Evolutionary conservation across 1,140 invertebrate genomes (phyloP).

Genomic region (Drosophila busckii): DNA sequence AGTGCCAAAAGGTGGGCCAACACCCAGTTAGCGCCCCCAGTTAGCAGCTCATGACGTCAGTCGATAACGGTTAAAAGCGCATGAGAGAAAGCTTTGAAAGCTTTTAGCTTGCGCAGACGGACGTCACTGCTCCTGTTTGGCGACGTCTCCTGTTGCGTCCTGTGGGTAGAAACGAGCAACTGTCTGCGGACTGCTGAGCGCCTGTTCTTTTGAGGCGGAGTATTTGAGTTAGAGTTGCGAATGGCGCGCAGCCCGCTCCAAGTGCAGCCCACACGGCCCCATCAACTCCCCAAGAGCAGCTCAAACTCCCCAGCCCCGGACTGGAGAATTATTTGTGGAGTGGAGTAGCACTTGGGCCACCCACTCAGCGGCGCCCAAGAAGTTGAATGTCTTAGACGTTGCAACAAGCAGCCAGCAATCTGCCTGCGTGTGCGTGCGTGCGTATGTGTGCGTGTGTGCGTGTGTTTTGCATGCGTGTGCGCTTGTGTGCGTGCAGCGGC

Average conservation of each 20-base stretch:
- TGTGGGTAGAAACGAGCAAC: conserved; percentile 19
- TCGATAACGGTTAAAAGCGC: too few species aligned
- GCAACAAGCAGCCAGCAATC: too few species aligned
- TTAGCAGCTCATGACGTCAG: too few species aligned
- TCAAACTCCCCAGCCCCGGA: background rate
- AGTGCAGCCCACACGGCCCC: background rate
- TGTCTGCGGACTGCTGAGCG: conserved; percentile 43
- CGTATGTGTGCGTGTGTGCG: conserved; percentile 1
- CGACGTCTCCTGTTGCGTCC: conserved; percentile 62
- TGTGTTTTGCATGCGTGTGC: conserved; percentile 24
- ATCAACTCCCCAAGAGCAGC: background rate
- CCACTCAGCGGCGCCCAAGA: conserved; percentile 2
- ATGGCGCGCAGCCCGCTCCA: conserved; percentile 46
- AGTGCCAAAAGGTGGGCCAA: conserved; percentile 4
- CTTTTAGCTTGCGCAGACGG: conserved; percentile 26
- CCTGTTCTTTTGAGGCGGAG: conserved; percentile 76
- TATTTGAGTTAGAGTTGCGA: conserved; percentile 78
- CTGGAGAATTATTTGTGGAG: conserved; percentile 13
- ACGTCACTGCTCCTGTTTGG: conserved; percentile 65
- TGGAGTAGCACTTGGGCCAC: conserved; percentile 2
- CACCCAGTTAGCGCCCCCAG: too few species aligned
- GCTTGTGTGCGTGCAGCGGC: conserved; percentile 49
- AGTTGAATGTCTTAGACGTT: conserved; percentile 38
- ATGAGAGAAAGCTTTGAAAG: background rate
- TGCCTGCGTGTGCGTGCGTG: background rate